Conservation (phyloP, 2,888 invertebrate genomes). For the Idaea dimidiata region DNA sequence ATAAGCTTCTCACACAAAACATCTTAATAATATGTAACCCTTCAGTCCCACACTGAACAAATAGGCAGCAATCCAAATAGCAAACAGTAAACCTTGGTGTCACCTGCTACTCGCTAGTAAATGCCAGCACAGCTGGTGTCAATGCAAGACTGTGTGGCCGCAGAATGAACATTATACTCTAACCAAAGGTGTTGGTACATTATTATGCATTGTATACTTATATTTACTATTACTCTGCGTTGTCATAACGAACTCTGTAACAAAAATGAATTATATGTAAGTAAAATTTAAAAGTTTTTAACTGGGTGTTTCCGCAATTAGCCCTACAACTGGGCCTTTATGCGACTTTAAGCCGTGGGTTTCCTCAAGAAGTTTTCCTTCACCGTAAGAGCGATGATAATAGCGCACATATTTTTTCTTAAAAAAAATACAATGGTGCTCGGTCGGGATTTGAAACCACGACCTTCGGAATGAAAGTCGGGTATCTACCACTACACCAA, state of each 20-base stretch:
- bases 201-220: slow-evolving; percentile 2
- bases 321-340: no score
- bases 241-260: slow-evolving; percentile 77
- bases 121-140: neutral
- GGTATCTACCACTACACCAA: no score
- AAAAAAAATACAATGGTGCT: no score
- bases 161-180: neutral
- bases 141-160: neutral
- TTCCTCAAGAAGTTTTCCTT: no score
- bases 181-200: slow-evolving; percentile 8
- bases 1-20: neutral
- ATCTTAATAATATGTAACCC: neutral
- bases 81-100: neutral
- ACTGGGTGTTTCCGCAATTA: no score
- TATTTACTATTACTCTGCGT: slow-evolving; percentile 57
- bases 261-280: slow-evolving; percentile 30
- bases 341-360: no score
- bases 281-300: no score
- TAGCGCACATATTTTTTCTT: no score
- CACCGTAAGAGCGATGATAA: no score
- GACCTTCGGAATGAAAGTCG: no score
- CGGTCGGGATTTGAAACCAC: no score
- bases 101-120: neutral
- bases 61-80: no score
- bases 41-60: neutral